These are phyloP conservation scores for Chauna torquata DNA, from an alignment of 2,113 vertebrate genomes.

Conservation along the genomic window DNA sequence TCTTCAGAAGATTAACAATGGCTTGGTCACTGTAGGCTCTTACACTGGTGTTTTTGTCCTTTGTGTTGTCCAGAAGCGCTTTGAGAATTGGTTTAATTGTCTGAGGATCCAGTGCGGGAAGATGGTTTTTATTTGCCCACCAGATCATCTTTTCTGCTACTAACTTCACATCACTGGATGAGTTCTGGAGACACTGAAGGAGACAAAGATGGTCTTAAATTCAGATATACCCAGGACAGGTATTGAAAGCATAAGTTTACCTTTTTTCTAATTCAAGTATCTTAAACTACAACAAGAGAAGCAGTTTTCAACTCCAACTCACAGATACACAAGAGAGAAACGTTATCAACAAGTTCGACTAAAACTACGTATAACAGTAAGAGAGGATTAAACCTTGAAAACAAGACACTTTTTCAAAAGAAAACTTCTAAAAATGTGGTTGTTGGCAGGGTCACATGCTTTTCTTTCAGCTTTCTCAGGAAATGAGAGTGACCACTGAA, in stretches of 20 bases:
- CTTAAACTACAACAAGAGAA: background rate
- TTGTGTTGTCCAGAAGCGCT: constrained; percentile 95
- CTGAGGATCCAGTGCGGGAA: constrained; percentile 83
- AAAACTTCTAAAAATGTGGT: background rate
- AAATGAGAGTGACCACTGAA: background rate
- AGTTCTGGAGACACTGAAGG: constrained; percentile 93
- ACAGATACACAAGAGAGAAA: background rate
- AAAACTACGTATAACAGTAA: background rate
- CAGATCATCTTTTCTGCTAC: constrained; percentile 94
- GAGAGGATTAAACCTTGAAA: background rate
- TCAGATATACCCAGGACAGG: background rate
- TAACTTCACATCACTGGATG: constrained; percentile 95
- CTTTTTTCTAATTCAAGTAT: background rate
- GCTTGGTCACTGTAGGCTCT: constrained; percentile 95
- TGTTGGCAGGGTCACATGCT: background rate
- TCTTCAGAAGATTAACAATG: constrained; percentile 90
- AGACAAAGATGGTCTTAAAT: background rate
- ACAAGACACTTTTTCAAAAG: background rate
- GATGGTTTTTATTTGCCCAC: constrained; percentile 91
- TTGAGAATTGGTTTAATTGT: constrained; percentile 93
- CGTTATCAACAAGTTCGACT: background rate
- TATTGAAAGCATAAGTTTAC: background rate
- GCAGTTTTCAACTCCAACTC: background rate
- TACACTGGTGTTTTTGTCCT: constrained; percentile 97
- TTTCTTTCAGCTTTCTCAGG: background rate